Conservation (phyloP, 2,113 vertebrate genomes). For the Echinops telfairi region DNA sequence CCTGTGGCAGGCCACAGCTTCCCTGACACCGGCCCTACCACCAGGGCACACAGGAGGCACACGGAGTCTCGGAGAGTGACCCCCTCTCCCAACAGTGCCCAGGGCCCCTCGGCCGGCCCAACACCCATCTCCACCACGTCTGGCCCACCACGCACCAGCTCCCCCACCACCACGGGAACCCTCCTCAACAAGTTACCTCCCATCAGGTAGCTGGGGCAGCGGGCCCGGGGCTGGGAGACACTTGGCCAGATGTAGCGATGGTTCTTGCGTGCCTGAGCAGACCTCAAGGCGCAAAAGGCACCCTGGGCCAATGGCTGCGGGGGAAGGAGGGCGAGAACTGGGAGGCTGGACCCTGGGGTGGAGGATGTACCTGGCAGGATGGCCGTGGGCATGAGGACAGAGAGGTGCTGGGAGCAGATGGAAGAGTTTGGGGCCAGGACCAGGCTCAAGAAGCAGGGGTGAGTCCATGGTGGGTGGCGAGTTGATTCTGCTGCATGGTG, state of each 20-base stretch:
- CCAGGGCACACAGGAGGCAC: not conserved
- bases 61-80: not conserved
- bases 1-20: not conserved
- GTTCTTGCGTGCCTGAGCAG: not conserved
- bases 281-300: not conserved
- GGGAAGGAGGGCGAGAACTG: not conserved
- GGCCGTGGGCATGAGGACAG: not conserved
- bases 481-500: no score
- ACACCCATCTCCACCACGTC: not conserved
- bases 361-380: not conserved
- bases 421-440: not conserved
- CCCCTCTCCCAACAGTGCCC: not conserved
- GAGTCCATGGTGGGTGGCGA: not conserved
- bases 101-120: not conserved
- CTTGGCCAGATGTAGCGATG: not conserved
- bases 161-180: not conserved
- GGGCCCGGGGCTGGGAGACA: not conserved
- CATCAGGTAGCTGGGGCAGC: conserved; percentile 60
- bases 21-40: not conserved
- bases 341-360: not conserved
- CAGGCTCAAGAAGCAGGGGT: not conserved
- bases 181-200: conserved; percentile 46
- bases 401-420: not conserved
- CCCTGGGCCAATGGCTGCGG: not conserved
- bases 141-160: not conserved